phyloP scores from a whole-genome alignment of 2,113 vertebrate genomes.

The Oostethus manadensis region DNA sequence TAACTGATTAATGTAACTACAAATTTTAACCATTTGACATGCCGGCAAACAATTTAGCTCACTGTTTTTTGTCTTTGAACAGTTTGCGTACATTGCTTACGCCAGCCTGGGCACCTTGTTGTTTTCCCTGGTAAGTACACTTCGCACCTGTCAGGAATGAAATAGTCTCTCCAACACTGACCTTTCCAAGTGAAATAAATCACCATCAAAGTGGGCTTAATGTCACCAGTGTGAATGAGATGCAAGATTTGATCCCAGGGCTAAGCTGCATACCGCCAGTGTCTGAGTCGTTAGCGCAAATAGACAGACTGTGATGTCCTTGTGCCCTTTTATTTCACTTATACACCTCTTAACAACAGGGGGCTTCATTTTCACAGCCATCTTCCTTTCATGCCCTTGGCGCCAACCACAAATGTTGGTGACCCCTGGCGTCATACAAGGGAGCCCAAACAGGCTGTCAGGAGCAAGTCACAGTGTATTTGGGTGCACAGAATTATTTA shows the following conservation, averaged over 20 bases:
- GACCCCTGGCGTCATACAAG: slow-evolving; percentile 43
- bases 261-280: slow-evolving; percentile 7
- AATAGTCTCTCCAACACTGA: slow-evolving; percentile 13
- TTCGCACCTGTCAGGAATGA: slow-evolving; percentile 4
- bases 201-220: slow-evolving; percentile 28
- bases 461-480: slow-evolving; percentile 35
- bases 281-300: slow-evolving; percentile 40
- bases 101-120: slow-evolving; percentile 72
- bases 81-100: slow-evolving; percentile 73
- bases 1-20: too few relatives aligned
- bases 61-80: slow-evolving; percentile 20
- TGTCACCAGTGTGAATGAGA: slow-evolving; percentile 21
- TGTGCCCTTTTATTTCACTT: slow-evolving; percentile 60
- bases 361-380: slow-evolving; percentile 50
- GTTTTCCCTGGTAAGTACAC: slow-evolving; percentile 77
- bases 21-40: too few relatives aligned
- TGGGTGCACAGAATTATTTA: slow-evolving; percentile 30
- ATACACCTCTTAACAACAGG: slow-evolving; percentile 43
- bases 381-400: slow-evolving; percentile 43
- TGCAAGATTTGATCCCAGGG: slow-evolving; percentile 17
- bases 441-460: slow-evolving; percentile 35
- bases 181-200: slow-evolving; percentile 30
- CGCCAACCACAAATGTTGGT: slow-evolving; percentile 57
- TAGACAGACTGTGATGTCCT: slow-evolving; percentile 40
- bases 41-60: too few relatives aligned